Evolutionary conservation across 2,888 invertebrate species (phyloP), one percentile per base, ranked within the genome.

Genomic region (Holacanthella duospinosa): DNA sequence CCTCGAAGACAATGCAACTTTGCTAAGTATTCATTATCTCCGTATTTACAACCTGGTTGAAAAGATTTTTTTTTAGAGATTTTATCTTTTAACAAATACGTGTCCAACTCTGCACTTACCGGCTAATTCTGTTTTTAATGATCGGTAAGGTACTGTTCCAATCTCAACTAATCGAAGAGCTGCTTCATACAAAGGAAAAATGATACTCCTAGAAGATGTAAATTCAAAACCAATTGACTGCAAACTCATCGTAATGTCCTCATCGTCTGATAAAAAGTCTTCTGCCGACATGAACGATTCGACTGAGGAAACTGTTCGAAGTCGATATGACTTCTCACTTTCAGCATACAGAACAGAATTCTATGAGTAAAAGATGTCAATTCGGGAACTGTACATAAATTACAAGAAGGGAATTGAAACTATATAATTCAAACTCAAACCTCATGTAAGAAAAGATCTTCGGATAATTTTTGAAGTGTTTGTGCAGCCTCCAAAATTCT

Each of bases 221-320:
- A n/a, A n/a, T 24, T 44, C 55, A 55, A 65, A 56, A 29, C 68
- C 67, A 66, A 61, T 62, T 28, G 60, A 26, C 57, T 68, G 62
- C 29, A 69, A 60, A 61, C 69, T 69, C 43, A 56, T 59, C 21
- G 62, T 62, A 43, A 69, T 71, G 28, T 70, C 68, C 43, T 78
- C 72, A 60, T 69, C 68, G 74, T 83, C 83, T 82, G 82, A 78
- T 82, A 87, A 2, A 85, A 85, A 72, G 77, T 95, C 96, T 75
- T 93, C 87, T 0, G 96, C 96, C 1, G 95, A 96, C 59, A 93
- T 92, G 79, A 95, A 97, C 67, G 94, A 94, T 77, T 96, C 96
- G 0, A 90, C 89, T 21, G 93, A 93, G 71, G 93, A 92, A 68
- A 90, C 85, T 75, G 86, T 72, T 66, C 77, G 73, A 67, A 81